Percentiles rank a stretch among this genome's conserved stretches.
phyloP scores from a whole-genome alignment of 2,888 invertebrate genomes.

The Perdita meconis region DNA sequence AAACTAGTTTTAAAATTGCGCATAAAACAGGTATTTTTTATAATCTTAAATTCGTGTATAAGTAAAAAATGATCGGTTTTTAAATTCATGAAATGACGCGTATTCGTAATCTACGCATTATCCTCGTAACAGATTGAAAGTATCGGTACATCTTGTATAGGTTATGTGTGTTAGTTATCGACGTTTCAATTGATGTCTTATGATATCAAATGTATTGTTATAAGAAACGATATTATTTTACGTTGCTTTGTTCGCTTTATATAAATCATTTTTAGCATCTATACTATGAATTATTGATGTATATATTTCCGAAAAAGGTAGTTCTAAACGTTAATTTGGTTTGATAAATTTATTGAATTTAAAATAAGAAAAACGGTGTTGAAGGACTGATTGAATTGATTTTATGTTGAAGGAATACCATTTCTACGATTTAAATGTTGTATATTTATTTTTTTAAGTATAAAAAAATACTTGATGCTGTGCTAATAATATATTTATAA shows the following conservation, averaged over 20 bases:
- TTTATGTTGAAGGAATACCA: too few species aligned
- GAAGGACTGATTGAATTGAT: too few species aligned
- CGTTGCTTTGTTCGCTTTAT: too few species aligned
- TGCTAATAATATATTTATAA: conserved; percentile 6
- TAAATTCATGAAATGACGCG: neutral
- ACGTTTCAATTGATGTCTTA: conserved; percentile 14
- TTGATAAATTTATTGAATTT: too few species aligned
- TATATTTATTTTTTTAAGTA: neutral
- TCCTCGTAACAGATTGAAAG: neutral
- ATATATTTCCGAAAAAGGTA: too few species aligned
- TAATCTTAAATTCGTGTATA: neutral
- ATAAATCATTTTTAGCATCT: too few species aligned
- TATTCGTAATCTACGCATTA: neutral
- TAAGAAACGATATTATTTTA: too few species aligned
- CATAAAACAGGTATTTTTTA: neutral
- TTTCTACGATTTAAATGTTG: too few species aligned
- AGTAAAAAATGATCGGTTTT: neutral
- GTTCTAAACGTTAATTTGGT: too few species aligned
- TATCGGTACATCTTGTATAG: conserved; percentile 10
- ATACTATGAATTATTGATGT: too few species aligned
- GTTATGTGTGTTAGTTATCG: conserved; percentile 32
- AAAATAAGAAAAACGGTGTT: too few species aligned
- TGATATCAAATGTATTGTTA: neutral
- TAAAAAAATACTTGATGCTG: conserved; percentile 20
- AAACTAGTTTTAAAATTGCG: neutral